Base-by-base conservation (phyloP, 2,113 vertebrate genomes). In the Plectropomus leopardus region DNA sequence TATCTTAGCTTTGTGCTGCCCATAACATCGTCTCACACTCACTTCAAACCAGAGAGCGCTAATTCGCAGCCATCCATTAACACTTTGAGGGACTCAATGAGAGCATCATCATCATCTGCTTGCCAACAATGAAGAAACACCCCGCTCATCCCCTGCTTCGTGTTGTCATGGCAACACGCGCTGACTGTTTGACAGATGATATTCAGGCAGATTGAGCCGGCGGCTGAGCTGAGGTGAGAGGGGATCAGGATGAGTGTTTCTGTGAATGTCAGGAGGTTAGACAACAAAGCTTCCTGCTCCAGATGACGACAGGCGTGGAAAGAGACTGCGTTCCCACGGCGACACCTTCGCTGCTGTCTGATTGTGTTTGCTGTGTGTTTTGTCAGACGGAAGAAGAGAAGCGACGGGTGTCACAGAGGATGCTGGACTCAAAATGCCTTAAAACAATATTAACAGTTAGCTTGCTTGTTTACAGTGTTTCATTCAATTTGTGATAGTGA, bases 141-240 rank as follows among this genome's bases (percentile, higher is more conserved):
- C 36, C 66, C 16, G 42, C 65, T 57, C 54, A 19, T 34, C 54
- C 57, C 45, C 58, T 34, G n/a, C 59, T 78, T 77, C 72, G 66
- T 55, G 91, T 92, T 78, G 85, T 81, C 85, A 89, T 91, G 78
- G 91, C 21, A 91, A 91, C 84, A 1, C 16, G 21, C 55, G 3
- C 40, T 77, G 58, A 82, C 63, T 71, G 78, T 80, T 87, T 90
- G 87, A 94, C 91, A 91, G 92, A 89, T 92, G 88, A 86, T 88
- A 48, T 84, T 90, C 44, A 45, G 85, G 82, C 60, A 63, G 70
- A 67, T 42, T 48, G 78, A 77, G 88, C 45, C 1, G n/a, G 26
- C 3, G 16, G 68, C 45, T 63, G 78, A 76, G 72, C 48, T 11
- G 74, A 50, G 53, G 30, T 6, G 4, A 42, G 23, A 44, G 61